A percentile compares a stretch with the other conserved stretches of the same genome.
These are phyloP conservation scores for Cervus canadensis DNA, from an alignment of 2,113 vertebrate genomes.

Conservation along the genomic window DNA sequence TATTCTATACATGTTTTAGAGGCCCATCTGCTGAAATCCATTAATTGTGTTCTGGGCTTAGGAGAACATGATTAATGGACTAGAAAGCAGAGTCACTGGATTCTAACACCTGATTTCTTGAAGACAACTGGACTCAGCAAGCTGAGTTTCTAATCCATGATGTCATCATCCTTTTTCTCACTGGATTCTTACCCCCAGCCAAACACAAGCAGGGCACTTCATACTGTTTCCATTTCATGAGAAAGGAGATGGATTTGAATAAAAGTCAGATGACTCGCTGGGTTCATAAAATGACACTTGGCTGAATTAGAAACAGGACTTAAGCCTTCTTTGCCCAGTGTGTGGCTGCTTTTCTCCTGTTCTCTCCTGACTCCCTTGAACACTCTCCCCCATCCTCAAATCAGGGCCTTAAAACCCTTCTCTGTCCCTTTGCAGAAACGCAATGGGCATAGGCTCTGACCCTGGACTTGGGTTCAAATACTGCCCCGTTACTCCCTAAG, in stretches of 20 bases:
- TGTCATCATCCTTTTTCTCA: not conserved
- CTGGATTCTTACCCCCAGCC: not conserved
- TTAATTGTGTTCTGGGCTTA: not conserved
- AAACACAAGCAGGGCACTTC: not conserved
- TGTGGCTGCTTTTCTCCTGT: not conserved
- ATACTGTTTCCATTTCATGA: not conserved
- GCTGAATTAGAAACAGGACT: not conserved
- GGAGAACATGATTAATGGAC: not conserved
- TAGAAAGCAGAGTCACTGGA: not conserved
- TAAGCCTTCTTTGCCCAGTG: not conserved
- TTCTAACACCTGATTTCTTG: not conserved
- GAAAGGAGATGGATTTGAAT: not conserved
- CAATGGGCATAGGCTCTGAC: not conserved
- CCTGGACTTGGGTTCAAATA: not conserved
- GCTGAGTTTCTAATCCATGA: not conserved
- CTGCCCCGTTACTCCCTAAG: not conserved
- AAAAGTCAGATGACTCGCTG: not conserved
- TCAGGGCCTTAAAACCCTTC: not conserved
- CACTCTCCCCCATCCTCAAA: not conserved
- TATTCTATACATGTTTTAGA: constrained; percentile 22
- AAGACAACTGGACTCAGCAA: not conserved
- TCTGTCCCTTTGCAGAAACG: not conserved
- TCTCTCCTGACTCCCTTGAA: not conserved
- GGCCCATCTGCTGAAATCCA: constrained; percentile 21
- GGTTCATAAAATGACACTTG: not conserved